Evolutionary conservation across 2,797 vertebrate species (phyloP), one percentile per base, ranked within the genome.

Genomic region (Eremophila alpestris): DNA sequence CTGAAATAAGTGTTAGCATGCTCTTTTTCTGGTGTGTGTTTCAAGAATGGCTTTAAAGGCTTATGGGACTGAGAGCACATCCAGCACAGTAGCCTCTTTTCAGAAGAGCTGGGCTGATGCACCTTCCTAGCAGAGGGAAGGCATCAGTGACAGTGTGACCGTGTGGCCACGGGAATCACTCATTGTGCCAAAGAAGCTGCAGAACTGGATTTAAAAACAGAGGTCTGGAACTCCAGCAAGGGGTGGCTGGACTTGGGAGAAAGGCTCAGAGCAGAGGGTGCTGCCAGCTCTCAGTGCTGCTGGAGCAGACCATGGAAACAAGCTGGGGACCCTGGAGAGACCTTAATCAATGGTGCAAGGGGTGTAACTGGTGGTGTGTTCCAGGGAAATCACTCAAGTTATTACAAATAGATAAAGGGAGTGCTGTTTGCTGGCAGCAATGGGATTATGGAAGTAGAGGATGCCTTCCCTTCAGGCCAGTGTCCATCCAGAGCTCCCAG

Each of bases 341-440:
- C 38, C 41, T 52, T 2, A 13, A 8, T 8, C 32, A 6, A 0
- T 16, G 58, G 29, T 51, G 34, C 34, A 5, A 59, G 32, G 55
- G 62, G 9, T 68, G 27, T 34, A 29, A 8, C 14, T 0, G 1
- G 1, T 24, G 7, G 2, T 60, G 30, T 13, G 3, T 11, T 24
- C 6, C 5, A 36, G 73, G 55, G 64, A 54, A 63, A 24, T 49
- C 26, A 24, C 60, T 36, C 49, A 43, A 21, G 21, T 9, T 29
- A 26, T 81, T 78, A 71, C 49, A 34, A 4, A 17, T 3, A 3
- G 56, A 19, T 89, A 6, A 74, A 74, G 7, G 70, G 51, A 62
- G 32, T 0, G 0, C 16, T 67, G 45, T 15, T 64, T 3, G 13
- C 63, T 69, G 46, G 13, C 41, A 36, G 32, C 63, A 16, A 1